Evolutionary conservation across 2,888 invertebrate genomes (phyloP).

Genomic region (Tricholauxania praeusta): DNA sequence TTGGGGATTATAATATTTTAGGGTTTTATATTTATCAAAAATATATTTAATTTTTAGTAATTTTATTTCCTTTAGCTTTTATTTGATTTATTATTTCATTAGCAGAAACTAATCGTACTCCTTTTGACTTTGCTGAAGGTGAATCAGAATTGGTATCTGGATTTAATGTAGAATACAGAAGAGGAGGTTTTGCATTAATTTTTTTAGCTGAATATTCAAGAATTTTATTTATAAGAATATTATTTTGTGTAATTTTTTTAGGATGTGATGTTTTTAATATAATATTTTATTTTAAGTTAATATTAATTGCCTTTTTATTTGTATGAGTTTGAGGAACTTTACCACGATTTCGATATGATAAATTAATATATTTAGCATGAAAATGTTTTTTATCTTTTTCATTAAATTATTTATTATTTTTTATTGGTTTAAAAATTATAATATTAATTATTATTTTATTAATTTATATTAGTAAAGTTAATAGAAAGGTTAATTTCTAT

Average conservation of each 20-base stretch:
- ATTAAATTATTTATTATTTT: slow-evolving; percentile 75
- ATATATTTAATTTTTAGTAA: slow-evolving; percentile 71
- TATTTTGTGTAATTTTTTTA: slow-evolving; percentile 73
- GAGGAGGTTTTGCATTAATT: slow-evolving; percentile 78
- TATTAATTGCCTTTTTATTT: slow-evolving; percentile 73
- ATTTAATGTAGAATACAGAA: slow-evolving; percentile 83
- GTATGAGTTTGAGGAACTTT: slow-evolving; percentile 76
- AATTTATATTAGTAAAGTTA: slow-evolving; percentile 71
- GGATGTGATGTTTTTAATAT: slow-evolving; percentile 69
- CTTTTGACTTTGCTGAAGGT: slow-evolving; percentile 84
- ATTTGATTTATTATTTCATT: slow-evolving; percentile 74
- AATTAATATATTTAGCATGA: slow-evolving; percentile 78
- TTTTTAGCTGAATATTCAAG: slow-evolving; percentile 79
- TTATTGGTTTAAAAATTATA: slow-evolving; percentile 71
- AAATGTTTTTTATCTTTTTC: slow-evolving; percentile 75
- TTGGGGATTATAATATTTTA: slow-evolving; percentile 71
- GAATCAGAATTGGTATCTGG: slow-evolving; percentile 84
- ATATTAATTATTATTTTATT: slow-evolving; percentile 61
- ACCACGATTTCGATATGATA: slow-evolving; percentile 82
- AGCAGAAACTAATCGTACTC: slow-evolving; percentile 80
- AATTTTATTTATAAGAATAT: slow-evolving; percentile 77
- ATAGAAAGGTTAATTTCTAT: slow-evolving; percentile 73
- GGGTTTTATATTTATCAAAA: slow-evolving; percentile 70
- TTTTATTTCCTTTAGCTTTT: slow-evolving; percentile 71
- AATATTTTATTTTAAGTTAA: slow-evolving; percentile 71